Base-by-base conservation (phyloP, 1,140 invertebrate genomes). In the Rhyzopertha dominica region DNA sequence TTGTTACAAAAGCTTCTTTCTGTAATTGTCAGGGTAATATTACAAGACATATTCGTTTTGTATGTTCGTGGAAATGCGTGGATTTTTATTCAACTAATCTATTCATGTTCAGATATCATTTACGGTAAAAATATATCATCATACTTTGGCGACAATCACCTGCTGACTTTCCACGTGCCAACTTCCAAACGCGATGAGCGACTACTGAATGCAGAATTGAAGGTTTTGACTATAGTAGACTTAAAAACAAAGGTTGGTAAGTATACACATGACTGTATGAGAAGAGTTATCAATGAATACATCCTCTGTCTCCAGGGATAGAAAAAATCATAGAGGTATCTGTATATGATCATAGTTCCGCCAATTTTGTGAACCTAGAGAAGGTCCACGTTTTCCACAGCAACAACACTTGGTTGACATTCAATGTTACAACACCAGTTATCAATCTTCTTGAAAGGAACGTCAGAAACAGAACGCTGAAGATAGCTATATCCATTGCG, bases 371-470 rank as follows among this genome's bases (percentile, higher is more conserved):
- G 8, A 24, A 42, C 9, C 22, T 57, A 12, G 38, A 54, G 32
- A 43, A 58, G 41, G 37, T 54, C 4, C 51, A 60, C 22, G 43
- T 63, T 22, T 51, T 54, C 24, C 60, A 63, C 42, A 43, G 40
- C 0, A 62, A 64, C 16, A 56, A 64, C 34, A 64, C 62, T 10
- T 66, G 63, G 63, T 23, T 66, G 16, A 54, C 58, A 1, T 63
- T 66, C 34, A 58, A 66, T 38, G 26, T 66, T 24, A 64, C 63
- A 7, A 24, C 46, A 16, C 48, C 54, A 23, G 58, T 66, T 2
- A 16, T 31, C 1, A 42, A 54, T 19, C 43, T 56, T 36, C 32
- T 63, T 14, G n/a, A 40, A n/a, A 35, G 25, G 22, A 53, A 44
- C n/a, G 26, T 38, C 10, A 48, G 30, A 10, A 29, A 47, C 7